Conservation (phyloP, 2,888 invertebrate species). For the Acrocera orbiculus region DNA sequence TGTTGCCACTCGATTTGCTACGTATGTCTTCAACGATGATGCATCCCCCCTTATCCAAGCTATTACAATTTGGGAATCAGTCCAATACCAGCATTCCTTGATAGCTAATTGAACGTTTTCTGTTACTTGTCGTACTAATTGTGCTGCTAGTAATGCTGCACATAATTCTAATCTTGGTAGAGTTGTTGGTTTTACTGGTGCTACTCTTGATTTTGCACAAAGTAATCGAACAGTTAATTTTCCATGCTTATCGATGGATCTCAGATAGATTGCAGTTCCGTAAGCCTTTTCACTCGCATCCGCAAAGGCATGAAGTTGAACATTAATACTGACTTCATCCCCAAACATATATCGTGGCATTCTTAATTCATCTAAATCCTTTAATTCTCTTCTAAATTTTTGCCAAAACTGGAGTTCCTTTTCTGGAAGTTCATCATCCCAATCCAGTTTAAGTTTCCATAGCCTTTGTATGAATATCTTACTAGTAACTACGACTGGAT, state of each 20-base stretch:
- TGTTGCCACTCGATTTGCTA: slow-evolving; percentile 11
- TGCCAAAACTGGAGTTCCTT: not conserved
- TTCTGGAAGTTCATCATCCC: not conserved
- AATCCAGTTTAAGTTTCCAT: not conserved
- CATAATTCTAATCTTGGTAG: slow-evolving; percentile 14
- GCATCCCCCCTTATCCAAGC: not conserved
- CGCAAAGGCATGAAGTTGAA: slow-evolving; percentile 2
- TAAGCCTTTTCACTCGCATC: slow-evolving; percentile 6
- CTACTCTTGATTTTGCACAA: slow-evolving; percentile 8
- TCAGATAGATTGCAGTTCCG: slow-evolving; percentile 2
- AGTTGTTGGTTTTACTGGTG: slow-evolving; percentile 11
- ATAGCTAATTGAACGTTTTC: not conserved
- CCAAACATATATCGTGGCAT: not conserved
- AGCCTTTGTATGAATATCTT: slow-evolving; percentile 1
- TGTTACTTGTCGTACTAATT: not conserved
- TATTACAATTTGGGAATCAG: slow-evolving; percentile 5
- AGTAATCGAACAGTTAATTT: slow-evolving; percentile 7
- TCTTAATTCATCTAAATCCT: not conserved
- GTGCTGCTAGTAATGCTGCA: slow-evolving; percentile 5
- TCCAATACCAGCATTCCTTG: not conserved
- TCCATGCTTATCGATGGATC: not conserved
- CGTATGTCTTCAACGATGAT: slow-evolving; percentile 4
- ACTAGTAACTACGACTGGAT: not conserved
- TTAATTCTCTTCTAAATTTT: not conserved
- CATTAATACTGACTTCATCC: not conserved